A percentile compares a stretch with the other conserved stretches of the same genome.
Evolutionary conservation across 1,140 invertebrate genomes (phyloP).

Genomic region (Cyclina sinensis): DNA sequence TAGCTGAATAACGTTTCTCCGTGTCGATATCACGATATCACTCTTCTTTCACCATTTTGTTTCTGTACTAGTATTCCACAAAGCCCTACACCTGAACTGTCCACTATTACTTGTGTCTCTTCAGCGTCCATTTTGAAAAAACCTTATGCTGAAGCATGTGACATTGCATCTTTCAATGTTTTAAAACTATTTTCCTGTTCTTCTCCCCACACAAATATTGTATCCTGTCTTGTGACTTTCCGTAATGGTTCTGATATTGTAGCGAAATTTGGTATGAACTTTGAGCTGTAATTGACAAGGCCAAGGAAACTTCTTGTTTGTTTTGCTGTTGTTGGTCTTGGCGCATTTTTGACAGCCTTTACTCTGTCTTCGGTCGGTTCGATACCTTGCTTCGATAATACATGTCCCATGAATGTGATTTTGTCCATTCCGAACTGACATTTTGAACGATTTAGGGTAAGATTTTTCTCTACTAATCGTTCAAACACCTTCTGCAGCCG

Average conservation of each 20-base stretch:
- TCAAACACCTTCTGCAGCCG: not conserved
- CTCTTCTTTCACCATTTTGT: slow-evolving; percentile 48
- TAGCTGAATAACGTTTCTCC: slow-evolving; percentile 82
- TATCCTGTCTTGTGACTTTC: slow-evolving; percentile 39
- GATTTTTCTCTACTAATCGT: not conserved
- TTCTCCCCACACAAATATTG: slow-evolving; percentile 4
- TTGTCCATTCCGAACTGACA: slow-evolving; percentile 48
- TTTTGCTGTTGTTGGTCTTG: not conserved
- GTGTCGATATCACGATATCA: slow-evolving; percentile 10
- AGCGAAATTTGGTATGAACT: slow-evolving; percentile 49
- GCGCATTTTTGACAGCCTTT: not conserved
- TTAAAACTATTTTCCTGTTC: not conserved
- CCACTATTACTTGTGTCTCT: slow-evolving; percentile 61
- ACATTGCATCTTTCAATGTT: slow-evolving; percentile 17
- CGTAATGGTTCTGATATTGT: slow-evolving; percentile 31
- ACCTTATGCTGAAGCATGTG: slow-evolving; percentile 27
- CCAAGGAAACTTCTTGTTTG: slow-evolving; percentile 63
- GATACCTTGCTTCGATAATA: slow-evolving; percentile 37
- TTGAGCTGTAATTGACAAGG: slow-evolving; percentile 45
- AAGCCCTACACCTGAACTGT: slow-evolving; percentile 67
- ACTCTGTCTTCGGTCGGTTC: slow-evolving; percentile 41
- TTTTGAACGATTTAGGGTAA: slow-evolving; percentile 65
- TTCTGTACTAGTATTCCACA: slow-evolving; percentile 72
- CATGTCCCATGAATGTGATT: slow-evolving; percentile 59
- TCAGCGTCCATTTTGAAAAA: slow-evolving; percentile 44